Evolutionary conservation across 2,113 vertebrate species (phyloP).

Genomic region (Gnathochromis pfefferi): DNA sequence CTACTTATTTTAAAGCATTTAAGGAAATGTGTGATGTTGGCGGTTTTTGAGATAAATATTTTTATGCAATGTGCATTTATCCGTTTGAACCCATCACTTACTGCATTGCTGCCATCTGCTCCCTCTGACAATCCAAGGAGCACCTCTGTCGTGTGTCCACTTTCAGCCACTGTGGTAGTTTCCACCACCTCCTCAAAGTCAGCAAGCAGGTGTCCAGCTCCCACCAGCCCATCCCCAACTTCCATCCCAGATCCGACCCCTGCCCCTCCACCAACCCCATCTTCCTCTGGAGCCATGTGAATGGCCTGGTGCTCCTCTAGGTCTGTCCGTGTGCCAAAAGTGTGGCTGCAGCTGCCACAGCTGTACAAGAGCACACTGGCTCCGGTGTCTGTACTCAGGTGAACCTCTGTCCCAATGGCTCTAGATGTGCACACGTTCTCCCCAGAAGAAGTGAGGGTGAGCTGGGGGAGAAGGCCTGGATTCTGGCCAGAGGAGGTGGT

Average conservation of each 20-base stretch:
- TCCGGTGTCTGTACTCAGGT: conserved; percentile 70
- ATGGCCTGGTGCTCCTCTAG: conserved; percentile 77
- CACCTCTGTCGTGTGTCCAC: conserved; percentile 63
- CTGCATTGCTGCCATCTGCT: conserved; percentile 35
- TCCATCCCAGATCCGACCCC: conserved; percentile 44
- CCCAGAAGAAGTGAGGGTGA: conserved; percentile 53
- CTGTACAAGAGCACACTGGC: conserved; percentile 72
- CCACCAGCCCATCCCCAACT: conserved; percentile 66
- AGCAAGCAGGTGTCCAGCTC: conserved; percentile 71
- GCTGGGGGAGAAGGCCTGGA: conserved; percentile 52
- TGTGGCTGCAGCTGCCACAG: conserved; percentile 75
- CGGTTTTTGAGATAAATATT: not conserved
- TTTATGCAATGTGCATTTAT: not conserved
- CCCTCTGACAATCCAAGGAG: conserved; percentile 60
- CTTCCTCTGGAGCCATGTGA: conserved; percentile 41
- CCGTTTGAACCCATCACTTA: conserved; percentile 18
- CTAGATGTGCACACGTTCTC: conserved; percentile 22
- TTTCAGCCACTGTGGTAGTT: conserved; percentile 70
- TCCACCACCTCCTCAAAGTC: conserved; percentile 79
- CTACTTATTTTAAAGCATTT: not conserved
- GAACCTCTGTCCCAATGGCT: conserved; percentile 61
- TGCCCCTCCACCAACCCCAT: not conserved
- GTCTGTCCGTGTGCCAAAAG: conserved; percentile 70
- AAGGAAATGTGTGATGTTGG: not conserved
- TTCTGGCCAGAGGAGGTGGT: conserved; percentile 36